These are phyloP conservation scores for Peromyscus nudipes DNA, from an alignment of 2,797 vertebrate genomes.

Conservation along the genomic window DNA sequence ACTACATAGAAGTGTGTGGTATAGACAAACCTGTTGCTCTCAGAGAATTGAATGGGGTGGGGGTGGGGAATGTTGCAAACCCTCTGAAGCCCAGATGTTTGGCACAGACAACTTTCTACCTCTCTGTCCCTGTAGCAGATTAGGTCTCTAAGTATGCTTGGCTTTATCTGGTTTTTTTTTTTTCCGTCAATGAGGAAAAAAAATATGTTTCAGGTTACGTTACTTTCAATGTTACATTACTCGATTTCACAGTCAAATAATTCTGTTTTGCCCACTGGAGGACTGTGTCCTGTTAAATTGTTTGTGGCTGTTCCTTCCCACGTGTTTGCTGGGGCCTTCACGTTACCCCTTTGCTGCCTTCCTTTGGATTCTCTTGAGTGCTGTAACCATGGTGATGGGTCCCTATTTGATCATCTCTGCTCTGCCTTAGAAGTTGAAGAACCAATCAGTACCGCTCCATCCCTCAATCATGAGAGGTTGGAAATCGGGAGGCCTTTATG, in stretches of 20 bases:
- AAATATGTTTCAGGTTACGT: constrained; percentile 66
- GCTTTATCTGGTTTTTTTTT: constrained; percentile 42
- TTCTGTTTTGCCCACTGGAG: constrained; percentile 63
- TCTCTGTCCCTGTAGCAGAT: not conserved
- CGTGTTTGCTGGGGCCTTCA: not conserved
- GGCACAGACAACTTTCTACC: not conserved
- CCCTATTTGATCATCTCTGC: constrained; percentile 37
- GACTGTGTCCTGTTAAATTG: constrained; percentile 73
- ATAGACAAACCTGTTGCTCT: not conserved
- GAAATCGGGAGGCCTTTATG: not conserved
- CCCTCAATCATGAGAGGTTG: not conserved
- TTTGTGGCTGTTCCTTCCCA: not conserved
- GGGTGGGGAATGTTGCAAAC: not conserved
- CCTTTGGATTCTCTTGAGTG: constrained; percentile 36
- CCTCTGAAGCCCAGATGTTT: not conserved
- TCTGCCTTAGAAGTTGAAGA: constrained; percentile 63
- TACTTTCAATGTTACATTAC: constrained; percentile 79
- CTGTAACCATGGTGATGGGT: constrained; percentile 71
- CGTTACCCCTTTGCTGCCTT: not conserved
- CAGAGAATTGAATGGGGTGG: not conserved
- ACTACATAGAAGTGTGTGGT: not conserved
- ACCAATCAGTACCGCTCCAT: not conserved
- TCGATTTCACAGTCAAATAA: constrained; percentile 78
- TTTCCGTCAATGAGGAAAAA: not conserved
- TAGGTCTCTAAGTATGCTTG: not conserved